Percentiles rank a stretch among this genome's conserved stretches.
These are phyloP conservation scores for Idaea biselata DNA, from an alignment of 2,888 invertebrate genomes.

Conservation along the genomic window DNA sequence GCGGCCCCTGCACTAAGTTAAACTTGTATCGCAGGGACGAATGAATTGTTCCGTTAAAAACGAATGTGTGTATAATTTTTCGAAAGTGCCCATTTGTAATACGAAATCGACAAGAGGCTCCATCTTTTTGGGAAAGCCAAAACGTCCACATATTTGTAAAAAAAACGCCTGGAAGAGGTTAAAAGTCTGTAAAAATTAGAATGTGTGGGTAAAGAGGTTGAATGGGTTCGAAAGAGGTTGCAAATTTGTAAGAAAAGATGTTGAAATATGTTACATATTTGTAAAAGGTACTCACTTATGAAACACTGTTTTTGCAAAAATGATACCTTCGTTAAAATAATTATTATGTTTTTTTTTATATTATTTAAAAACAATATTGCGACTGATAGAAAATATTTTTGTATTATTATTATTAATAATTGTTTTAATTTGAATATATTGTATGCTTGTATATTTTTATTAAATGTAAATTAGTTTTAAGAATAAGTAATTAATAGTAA, in stretches of 20 bases:
- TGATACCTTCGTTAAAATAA: not conserved
- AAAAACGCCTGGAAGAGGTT: not conserved
- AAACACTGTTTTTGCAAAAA: too few relatives aligned
- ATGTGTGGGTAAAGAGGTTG: not conserved
- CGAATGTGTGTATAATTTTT: too few relatives aligned
- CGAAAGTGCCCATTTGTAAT: too few relatives aligned
- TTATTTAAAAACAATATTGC: not conserved
- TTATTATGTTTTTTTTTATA: not conserved
- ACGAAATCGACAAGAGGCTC: too few relatives aligned
- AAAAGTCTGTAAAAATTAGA: not conserved
- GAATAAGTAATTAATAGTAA: not conserved
- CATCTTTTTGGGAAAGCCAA: too few relatives aligned
- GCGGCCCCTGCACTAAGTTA: too few relatives aligned
- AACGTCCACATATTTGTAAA: too few relatives aligned
- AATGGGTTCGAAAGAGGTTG: not conserved
- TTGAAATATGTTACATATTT: not conserved
- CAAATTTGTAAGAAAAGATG: not conserved
- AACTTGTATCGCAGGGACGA: too few relatives aligned
- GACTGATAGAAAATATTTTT: not conserved
- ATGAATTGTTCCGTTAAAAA: too few relatives aligned
- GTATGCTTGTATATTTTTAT: not conserved
- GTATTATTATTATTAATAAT: not conserved
- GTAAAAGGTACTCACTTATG: not conserved
- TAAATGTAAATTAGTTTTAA: not conserved
- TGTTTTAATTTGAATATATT: not conserved